Conservation (phyloP, 2,113 vertebrate species). For the Carollia perspicillata region DNA sequence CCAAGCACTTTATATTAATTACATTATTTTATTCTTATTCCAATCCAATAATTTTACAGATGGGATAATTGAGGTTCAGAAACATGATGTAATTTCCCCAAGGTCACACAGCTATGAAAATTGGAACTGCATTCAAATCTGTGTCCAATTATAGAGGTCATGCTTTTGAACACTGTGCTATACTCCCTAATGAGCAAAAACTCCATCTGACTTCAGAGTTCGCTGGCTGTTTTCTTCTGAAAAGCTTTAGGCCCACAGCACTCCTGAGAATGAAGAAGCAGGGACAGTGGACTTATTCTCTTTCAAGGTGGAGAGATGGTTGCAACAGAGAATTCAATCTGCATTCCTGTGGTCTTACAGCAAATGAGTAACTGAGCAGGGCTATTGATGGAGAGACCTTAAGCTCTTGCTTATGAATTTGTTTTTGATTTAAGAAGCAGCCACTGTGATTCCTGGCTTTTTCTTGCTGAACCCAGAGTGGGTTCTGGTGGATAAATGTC, state of each 20-base stretch:
- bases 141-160: neutral
- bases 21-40: neutral
- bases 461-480: conserved; percentile 57
- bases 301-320: neutral
- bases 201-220: conserved; percentile 27
- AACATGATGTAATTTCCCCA: neutral
- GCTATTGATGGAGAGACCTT: conserved; percentile 46
- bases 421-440: conserved; percentile 67
- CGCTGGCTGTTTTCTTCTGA: neutral
- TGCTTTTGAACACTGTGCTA: neutral
- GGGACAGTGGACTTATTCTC: neutral
- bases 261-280: conserved; percentile 23
- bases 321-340: conserved; percentile 31
- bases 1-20: neutral
- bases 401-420: conserved; percentile 65
- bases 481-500: conserved; percentile 41
- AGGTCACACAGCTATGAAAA: neutral
- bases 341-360: conserved; percentile 31
- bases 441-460: conserved; percentile 51
- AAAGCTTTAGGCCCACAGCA: neutral
- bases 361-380: conserved; percentile 15
- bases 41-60: neutral
- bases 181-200: neutral
- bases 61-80: conserved; percentile 17
- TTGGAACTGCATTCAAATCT: neutral